phyloP scores from a whole-genome alignment of 2,113 vertebrate genomes.

The Hippolais icterina region DNA sequence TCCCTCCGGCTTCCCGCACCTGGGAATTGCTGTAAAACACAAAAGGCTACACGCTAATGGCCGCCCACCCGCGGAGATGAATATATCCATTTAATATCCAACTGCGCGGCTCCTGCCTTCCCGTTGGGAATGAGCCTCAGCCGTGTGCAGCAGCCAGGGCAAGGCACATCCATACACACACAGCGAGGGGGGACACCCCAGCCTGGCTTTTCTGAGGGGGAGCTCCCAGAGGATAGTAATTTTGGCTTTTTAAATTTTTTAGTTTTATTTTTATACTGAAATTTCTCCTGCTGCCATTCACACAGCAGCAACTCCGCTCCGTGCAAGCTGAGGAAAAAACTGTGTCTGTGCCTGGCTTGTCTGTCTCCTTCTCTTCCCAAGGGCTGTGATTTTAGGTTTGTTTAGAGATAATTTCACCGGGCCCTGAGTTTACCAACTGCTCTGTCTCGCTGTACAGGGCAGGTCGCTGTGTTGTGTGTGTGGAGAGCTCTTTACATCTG shows the following conservation, averaged over 20 bases:
- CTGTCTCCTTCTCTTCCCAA: not conserved
- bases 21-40: not conserved
- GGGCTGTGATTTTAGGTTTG: constrained; percentile 31
- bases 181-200: fast-evolving
- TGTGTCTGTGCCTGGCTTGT: not conserved
- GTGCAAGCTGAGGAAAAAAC: not conserved
- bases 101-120: not conserved
- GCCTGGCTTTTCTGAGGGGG: not conserved
- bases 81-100: not conserved
- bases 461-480: not conserved
- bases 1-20: not conserved
- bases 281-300: not conserved
- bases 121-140: not conserved
- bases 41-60: not conserved
- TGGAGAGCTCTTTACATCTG: constrained; percentile 14
- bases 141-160: not conserved
- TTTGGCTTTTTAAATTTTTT: not conserved
- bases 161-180: fast-evolving
- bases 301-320: fast-evolving
- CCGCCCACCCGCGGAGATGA: not conserved
- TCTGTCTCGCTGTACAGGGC: not conserved
- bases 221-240: not conserved
- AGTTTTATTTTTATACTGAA: not conserved
- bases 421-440: not conserved
- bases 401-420: constrained; percentile 21